Evolutionary conservation across 2,797 vertebrate species (phyloP).

Genomic region (Pelochelys cantorii): DNA sequence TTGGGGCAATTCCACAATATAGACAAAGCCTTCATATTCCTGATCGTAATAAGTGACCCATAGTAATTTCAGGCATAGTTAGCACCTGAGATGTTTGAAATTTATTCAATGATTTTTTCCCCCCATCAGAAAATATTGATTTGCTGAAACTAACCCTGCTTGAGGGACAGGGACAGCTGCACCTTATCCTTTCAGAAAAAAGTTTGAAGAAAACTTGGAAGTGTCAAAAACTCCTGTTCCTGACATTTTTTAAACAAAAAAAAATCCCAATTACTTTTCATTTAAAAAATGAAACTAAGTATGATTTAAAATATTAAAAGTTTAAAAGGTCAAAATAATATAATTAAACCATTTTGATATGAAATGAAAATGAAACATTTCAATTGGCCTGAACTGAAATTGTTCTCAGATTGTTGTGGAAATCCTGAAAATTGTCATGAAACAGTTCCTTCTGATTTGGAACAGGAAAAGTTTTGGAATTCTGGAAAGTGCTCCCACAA

Average conservation of each 20-base stretch:
- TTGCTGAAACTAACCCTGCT: fast-evolving
- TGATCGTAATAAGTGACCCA: neutral
- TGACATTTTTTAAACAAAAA: neutral
- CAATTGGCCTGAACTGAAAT: neutral
- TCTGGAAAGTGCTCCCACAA: neutral
- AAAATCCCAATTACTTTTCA: neutral
- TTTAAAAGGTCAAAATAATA: neutral
- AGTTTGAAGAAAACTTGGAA: neutral
- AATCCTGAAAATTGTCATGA: neutral
- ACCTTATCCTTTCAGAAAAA: neutral
- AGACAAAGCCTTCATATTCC: neutral
- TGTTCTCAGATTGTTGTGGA: neutral
- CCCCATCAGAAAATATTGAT: neutral
- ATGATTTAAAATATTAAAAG: neutral
- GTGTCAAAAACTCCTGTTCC: neutral
- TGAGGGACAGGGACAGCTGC: neutral
- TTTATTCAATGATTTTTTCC: neutral
- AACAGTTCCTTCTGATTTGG: neutral
- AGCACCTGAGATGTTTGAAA: neutral
- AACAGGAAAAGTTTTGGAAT: neutral
- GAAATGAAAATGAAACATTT: neutral
- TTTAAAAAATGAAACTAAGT: neutral
- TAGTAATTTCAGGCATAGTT: neutral
- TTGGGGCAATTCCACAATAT: neutral
- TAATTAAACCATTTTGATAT: neutral